Evolutionary conservation across 2,113 vertebrate genomes (phyloP), one percentile per base, ranked within the genome.

Genomic region (Neodon shergylaensis): DNA sequence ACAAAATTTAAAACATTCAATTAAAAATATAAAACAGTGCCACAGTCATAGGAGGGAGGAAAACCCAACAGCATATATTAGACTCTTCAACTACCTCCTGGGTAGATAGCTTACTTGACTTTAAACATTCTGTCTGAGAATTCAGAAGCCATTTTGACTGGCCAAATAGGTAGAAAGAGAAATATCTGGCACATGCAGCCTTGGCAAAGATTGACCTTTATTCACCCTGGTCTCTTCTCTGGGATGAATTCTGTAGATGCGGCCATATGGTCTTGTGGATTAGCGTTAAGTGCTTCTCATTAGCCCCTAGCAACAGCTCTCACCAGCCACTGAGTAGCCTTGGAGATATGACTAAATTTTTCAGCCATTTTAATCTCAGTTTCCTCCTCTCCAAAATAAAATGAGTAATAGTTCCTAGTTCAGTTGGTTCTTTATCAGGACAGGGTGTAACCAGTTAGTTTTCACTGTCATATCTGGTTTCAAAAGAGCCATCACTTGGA

Each of bases 1-100:
- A 97, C 92, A 96, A 96, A 96, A 97, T 97, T 97, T 96, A 90
- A 97, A 97, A 96, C 97, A 92, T 94, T 97, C 96, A 96, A 97
- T 97, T 98, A 97, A 97, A 98, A 97, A 96, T 88, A 97, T 94
- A 94, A 97, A 98, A 94, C 94, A 92, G 84, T 95, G 63, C 94
- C 66, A n/a, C 93, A 70, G 88, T 79, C 76, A 58, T 87, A 68
- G 28, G 36, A 72, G 70, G 70, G 36, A n/a, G 68, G 54, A 87
- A 73, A 88, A 84, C n/a, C 33, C 78, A 63, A 36, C 68, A 68
- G 86, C 73, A 91, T 96, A 81, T 90, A 76, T 96, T 96, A 92
- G 74, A 87, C 82, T 39, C n/a, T 0, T 93, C 89, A 84, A 90
- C 93, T 95, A 88, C 94, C 54, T 94, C 70, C 90, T 92, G 52